These are phyloP conservation scores for Ectropis crepuscularia DNA, from an alignment of 2,888 invertebrate species.

Conservation along the genomic window DNA sequence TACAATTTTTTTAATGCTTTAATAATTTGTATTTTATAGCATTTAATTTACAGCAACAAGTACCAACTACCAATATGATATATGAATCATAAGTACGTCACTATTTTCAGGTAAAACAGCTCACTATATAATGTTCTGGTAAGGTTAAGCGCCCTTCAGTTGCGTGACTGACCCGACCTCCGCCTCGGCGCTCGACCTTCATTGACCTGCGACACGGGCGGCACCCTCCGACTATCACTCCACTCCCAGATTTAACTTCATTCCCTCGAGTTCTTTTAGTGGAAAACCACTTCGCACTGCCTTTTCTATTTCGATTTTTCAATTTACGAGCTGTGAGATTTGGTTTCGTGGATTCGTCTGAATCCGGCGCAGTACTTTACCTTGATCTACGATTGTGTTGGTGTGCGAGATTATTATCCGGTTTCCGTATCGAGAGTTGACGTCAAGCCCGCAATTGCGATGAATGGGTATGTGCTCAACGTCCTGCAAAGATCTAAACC, in stretches of 20 bases:
- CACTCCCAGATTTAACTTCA: constrained; percentile 50
- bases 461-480: constrained; percentile 38
- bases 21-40: not conserved
- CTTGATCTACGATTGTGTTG: constrained; percentile 23
- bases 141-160: constrained; percentile 50
- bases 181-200: constrained; percentile 59
- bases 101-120: constrained; percentile 1
- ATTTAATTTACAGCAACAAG: not conserved
- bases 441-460: constrained; percentile 37
- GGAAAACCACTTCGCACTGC: constrained; percentile 20
- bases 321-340: constrained; percentile 19
- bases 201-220: constrained; percentile 65
- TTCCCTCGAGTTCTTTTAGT: constrained; percentile 38
- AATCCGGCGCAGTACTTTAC: constrained; percentile 19
- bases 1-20: not conserved
- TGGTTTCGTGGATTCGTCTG: constrained; percentile 11
- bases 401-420: constrained; percentile 18
- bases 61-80: not conserved
- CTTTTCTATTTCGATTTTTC: constrained; percentile 23
- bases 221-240: constrained; percentile 55
- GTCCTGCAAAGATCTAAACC: constrained; percentile 41
- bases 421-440: constrained; percentile 35
- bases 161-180: constrained; percentile 65
- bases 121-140: constrained; percentile 1
- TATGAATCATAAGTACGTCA: not conserved